Conservation (phyloP, 1,140 invertebrate species). For the Chrysoperla carnea region DNA sequence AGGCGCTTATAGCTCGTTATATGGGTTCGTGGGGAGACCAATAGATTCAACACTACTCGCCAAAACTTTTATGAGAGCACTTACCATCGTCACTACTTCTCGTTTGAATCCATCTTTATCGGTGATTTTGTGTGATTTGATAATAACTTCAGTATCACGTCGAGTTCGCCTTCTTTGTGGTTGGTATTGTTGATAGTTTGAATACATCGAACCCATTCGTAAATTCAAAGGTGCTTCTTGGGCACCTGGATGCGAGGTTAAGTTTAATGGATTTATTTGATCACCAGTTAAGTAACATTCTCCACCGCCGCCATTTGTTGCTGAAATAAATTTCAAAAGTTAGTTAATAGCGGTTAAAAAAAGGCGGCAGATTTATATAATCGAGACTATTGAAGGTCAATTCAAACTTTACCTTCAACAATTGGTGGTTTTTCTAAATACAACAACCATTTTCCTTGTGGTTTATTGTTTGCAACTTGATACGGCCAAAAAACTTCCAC, state of each 20-base stretch:
- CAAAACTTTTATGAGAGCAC: background rate
- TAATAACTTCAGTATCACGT: slow-evolving; percentile 52
- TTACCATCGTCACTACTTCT: slow-evolving; percentile 61
- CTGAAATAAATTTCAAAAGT: background rate
- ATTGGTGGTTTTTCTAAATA: slow-evolving; percentile 69
- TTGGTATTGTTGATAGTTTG: slow-evolving; percentile 17
- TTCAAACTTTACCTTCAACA: slow-evolving; percentile 45
- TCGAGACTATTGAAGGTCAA: no score
- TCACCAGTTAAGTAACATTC: slow-evolving; percentile 35
- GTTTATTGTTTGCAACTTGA: slow-evolving; percentile 61
- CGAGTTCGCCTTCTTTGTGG: slow-evolving; percentile 21
- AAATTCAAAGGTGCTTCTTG: slow-evolving; percentile 19
- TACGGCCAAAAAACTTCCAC: slow-evolving; percentile 81
- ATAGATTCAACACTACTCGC: no score
- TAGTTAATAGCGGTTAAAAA: background rate
- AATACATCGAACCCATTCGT: slow-evolving; percentile 1
- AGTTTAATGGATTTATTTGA: slow-evolving; percentile 48
- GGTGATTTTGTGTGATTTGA: slow-evolving; percentile 48
- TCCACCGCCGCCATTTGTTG: slow-evolving; percentile 32
- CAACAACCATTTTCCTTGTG: slow-evolving; percentile 73
- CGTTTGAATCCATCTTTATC: slow-evolving; percentile 50
- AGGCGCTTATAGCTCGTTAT: no score
- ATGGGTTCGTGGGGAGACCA: no score
- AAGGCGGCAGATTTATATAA: background rate
- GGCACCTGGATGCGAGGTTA: slow-evolving; percentile 32